phyloP scores from a whole-genome alignment of 2,888 invertebrate genomes.

The Entomobrya multifasciata region DNA sequence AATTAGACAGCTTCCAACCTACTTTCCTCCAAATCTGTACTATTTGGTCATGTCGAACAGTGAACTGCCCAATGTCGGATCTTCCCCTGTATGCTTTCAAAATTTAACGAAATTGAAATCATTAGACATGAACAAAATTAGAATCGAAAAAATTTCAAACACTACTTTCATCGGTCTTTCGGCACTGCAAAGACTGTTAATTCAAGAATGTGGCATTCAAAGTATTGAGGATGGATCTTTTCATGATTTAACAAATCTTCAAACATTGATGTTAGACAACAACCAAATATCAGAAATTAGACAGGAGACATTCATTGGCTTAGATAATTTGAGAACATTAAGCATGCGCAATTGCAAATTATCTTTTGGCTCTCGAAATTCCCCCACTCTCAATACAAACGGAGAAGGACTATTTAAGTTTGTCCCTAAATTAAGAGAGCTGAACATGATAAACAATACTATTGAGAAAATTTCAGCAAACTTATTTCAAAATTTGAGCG shows the following conservation, averaged over 20 bases:
- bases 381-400: not conserved
- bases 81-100: slow-evolving; percentile 13
- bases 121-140: slow-evolving; percentile 26
- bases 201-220: slow-evolving; percentile 55
- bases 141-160: slow-evolving; percentile 29
- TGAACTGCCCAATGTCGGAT: not conserved
- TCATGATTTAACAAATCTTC: slow-evolving; percentile 42
- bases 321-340: slow-evolving; percentile 57
- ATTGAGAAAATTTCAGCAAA: slow-evolving; percentile 81
- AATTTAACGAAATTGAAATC: slow-evolving; percentile 54
- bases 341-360: slow-evolving; percentile 44
- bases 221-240: slow-evolving; percentile 73
- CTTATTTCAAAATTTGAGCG: slow-evolving; percentile 81
- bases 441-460: slow-evolving; percentile 83
- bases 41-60: not conserved
- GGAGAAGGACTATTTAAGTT: slow-evolving; percentile 67
- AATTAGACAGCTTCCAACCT: slow-evolving; percentile 57
- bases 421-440: slow-evolving; percentile 81
- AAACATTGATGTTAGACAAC: slow-evolving; percentile 44
- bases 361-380: slow-evolving; percentile 24
- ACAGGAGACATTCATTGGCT: slow-evolving; percentile 69
- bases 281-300: slow-evolving; percentile 36
- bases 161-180: slow-evolving; percentile 55
- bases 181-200: slow-evolving; percentile 9
- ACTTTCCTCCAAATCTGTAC: slow-evolving; percentile 22